A percentile compares a stretch with the other conserved stretches of the same genome.
Conservation (phyloP, 2,888 invertebrate genomes). For the Habroteleia sp. region DNA sequence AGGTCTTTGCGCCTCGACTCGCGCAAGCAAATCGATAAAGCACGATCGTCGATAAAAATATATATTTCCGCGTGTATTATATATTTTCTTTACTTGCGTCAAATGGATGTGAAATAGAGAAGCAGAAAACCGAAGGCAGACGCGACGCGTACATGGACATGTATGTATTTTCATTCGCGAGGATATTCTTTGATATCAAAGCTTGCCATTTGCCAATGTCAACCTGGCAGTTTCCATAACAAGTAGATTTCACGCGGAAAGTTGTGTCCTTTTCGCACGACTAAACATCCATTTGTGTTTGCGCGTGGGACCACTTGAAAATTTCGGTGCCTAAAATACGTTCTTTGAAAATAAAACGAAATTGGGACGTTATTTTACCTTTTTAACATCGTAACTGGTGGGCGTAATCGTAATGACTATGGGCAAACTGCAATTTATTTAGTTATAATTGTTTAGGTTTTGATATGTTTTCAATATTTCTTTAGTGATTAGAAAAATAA, state of each 20-base stretch:
- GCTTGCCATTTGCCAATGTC: constrained; percentile 68
- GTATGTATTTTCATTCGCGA: constrained; percentile 5
- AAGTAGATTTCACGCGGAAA: constrained; percentile 66
- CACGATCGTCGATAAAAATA: constrained; percentile 69
- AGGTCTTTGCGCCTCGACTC: constrained; percentile 67
- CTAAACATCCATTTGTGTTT: constrained; percentile 35
- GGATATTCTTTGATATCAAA: constrained; percentile 72
- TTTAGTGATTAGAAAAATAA: constrained; percentile 16
- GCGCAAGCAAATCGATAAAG: constrained; percentile 69
- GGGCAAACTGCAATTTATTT: too few relatives aligned
- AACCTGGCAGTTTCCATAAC: constrained; percentile 62
- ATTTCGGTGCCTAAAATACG: constrained; percentile 7
- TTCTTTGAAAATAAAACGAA: constrained; percentile 1
- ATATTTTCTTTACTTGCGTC: constrained; percentile 19
- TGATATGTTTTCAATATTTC: too few relatives aligned
- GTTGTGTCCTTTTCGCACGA: constrained; percentile 44
- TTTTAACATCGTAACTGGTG: too few relatives aligned
- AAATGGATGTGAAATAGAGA: constrained; percentile 28
- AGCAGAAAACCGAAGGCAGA: constrained; percentile 33
- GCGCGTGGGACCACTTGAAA: constrained; percentile 10
- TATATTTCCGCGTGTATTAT: constrained; percentile 62
- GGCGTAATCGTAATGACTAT: too few relatives aligned
- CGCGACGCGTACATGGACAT: not conserved
- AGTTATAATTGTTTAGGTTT: not conserved
- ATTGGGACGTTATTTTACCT: too few relatives aligned